Conservation (phyloP, 2,888 invertebrate species). For the Cataglyphis rosenhaueri region DNA sequence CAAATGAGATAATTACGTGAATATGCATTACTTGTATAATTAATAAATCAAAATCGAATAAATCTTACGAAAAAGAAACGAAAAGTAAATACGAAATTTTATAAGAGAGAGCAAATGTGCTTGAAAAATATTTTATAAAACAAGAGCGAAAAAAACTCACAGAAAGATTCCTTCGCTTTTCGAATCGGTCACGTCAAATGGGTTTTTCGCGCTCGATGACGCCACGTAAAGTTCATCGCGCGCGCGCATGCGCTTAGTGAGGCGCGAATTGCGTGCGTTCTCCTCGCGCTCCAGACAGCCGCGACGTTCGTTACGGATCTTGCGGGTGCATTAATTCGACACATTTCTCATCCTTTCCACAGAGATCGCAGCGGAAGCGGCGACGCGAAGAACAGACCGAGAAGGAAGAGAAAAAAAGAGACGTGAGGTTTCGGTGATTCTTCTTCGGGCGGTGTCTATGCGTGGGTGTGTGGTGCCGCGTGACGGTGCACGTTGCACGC, state of each 20-base stretch:
- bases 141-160: background rate
- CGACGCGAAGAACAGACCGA: conserved; percentile 58
- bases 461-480: conserved; percentile 44
- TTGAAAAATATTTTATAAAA: background rate
- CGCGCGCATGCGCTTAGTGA: conserved; percentile 10
- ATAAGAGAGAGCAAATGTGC: background rate
- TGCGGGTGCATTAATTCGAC: conserved; percentile 54
- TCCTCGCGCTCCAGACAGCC: background rate
- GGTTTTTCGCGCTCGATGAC: background rate
- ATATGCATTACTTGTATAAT: conserved; percentile 6
- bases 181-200: background rate
- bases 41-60: background rate
- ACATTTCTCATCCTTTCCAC: conserved; percentile 59
- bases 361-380: conserved; percentile 69
- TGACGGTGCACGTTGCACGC: conserved; percentile 58
- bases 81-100: background rate
- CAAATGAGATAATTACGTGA: background rate
- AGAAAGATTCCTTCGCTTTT: background rate
- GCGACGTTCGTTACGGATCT: conserved; percentile 17
- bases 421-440: conserved; percentile 37
- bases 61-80: background rate
- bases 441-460: conserved; percentile 25
- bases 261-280: conserved; percentile 14
- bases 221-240: background rate
- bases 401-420: conserved; percentile 37